phyloP scores from a whole-genome alignment of 2,113 vertebrate species.

The Siphamia tubifer region DNA sequence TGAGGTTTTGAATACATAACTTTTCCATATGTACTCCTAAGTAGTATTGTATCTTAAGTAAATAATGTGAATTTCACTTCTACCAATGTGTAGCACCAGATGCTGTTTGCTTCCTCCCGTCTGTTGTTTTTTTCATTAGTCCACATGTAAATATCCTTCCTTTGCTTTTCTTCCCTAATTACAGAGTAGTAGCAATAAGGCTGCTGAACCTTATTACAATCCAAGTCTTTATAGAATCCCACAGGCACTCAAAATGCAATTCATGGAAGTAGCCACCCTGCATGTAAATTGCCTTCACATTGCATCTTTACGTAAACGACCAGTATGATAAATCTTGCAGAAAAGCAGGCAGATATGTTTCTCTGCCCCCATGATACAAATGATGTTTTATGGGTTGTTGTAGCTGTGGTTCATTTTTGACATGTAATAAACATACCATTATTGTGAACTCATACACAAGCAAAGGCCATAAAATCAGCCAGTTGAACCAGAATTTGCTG shows the following conservation, averaged over 20 bases:
- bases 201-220: constrained; percentile 15
- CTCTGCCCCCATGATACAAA: constrained; percentile 9
- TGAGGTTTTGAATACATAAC: no score
- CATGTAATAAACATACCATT: background rate
- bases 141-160: constrained; percentile 3
- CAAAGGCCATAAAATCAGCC: constrained; percentile 13
- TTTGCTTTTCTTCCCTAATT: constrained; percentile 19
- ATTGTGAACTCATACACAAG: background rate
- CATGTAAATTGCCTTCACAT: constrained; percentile 28
- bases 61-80: no score
- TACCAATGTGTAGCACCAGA: constrained; percentile 6
- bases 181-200: background rate
- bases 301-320: constrained; percentile 3
- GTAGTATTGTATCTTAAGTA: no score
- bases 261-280: constrained; percentile 4
- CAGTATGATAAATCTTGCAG: constrained; percentile 17
- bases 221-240: constrained; percentile 5
- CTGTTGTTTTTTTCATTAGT: constrained; percentile 19
- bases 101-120: background rate
- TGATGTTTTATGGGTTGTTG: constrained; percentile 27
- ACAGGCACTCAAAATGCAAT: constrained; percentile 37
- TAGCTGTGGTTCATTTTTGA: constrained; percentile 21
- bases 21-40: no score
- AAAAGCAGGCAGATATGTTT: constrained; percentile 20
- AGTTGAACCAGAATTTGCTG: background rate